Evolutionary conservation across 1,140 invertebrate species (phyloP), one percentile per base, ranked within the genome.

Genomic region (Drosophila ambigua): DNA sequence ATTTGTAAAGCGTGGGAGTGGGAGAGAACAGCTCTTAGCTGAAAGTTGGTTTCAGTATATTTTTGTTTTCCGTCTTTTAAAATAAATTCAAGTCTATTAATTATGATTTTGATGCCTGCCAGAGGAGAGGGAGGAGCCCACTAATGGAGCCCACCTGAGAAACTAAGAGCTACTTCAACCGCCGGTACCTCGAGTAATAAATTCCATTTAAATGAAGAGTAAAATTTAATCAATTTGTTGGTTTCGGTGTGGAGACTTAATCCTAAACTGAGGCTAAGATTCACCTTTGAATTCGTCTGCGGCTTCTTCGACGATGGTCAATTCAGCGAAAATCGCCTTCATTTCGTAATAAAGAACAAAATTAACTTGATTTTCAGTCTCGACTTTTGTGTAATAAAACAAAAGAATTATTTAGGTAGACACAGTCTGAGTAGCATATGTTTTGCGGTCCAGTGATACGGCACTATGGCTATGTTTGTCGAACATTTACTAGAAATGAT

Each of bases 121-220:
- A n/a, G 44, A 59, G 45, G 11, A 24, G 45, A 44, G 63, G 51
- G 57, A n/a, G n/a, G n/a, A n/a, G n/a, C n/a, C n/a, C 54, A 46
- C 69, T 72, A 79, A 66, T 80, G 71, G 68, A 68, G 59, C 39
- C 65, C 78, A 82, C 77, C 81, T 85, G 74, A 55, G 59, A 31
- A 3, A 9, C 31, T 54, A 5, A 46, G 31, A 41, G 55, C 52
- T 44, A 24, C 44, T 59, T 15, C 16, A 16, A 39, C 9, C 63
- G 2, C 15, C 41, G 15, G 39, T 13, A 26, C 31, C 51, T 57
- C 63, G 23, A 20, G 54, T 79, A 83, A 88, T 83, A 88, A 88
- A 88, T 88, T 88, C 83, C 88, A 88, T 88, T 88, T 88, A 88
- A 88, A 88, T 88, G 79, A 88, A 88, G 83, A 83, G 83, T 82